Percentiles rank a stretch among this genome's conserved stretches.
phyloP scores from a whole-genome alignment of 2,797 vertebrate species.

The Gymnoscopelus microlampas region DNA sequence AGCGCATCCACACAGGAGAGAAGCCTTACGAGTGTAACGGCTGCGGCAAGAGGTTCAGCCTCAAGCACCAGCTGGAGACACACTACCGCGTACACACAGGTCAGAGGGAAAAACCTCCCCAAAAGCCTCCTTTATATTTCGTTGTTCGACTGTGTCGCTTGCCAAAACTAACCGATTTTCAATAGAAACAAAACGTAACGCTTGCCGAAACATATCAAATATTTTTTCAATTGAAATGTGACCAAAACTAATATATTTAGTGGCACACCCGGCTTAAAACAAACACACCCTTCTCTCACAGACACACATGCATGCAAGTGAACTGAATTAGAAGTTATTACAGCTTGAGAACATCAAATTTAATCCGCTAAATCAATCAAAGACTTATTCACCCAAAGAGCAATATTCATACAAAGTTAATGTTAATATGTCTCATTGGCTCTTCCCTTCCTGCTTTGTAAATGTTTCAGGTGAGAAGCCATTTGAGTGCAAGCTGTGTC shows the following conservation, averaged over 20 bases:
- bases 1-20: slow-evolving; percentile 98
- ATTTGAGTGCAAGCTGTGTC: slow-evolving; percentile 98
- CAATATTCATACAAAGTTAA: too few relatives aligned
- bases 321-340: slow-evolving; percentile 31
- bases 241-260: too few relatives aligned
- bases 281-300: too few relatives aligned
- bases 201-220: too few relatives aligned
- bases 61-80: slow-evolving; percentile 99
- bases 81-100: slow-evolving; percentile 92
- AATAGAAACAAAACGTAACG: too few relatives aligned
- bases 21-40: slow-evolving; percentile 99
- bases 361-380: too few relatives aligned
- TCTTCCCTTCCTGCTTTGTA: slow-evolving; percentile 3
- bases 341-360: background rate
- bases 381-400: too few relatives aligned
- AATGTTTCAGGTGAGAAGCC: slow-evolving; percentile 94
- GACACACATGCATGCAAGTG: background rate
- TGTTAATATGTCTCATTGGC: background rate
- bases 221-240: too few relatives aligned
- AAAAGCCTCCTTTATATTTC: too few relatives aligned
- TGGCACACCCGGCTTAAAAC: too few relatives aligned
- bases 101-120: slow-evolving; percentile 36
- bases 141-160: too few relatives aligned
- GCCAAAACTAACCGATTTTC: too few relatives aligned
- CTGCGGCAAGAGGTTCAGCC: slow-evolving; percentile 98